A percentile compares a stretch with the other conserved stretches of the same genome.
These are phyloP conservation scores for Aphelinus atriplicis DNA, from an alignment of 1,140 invertebrate species.

Conservation along the genomic window DNA sequence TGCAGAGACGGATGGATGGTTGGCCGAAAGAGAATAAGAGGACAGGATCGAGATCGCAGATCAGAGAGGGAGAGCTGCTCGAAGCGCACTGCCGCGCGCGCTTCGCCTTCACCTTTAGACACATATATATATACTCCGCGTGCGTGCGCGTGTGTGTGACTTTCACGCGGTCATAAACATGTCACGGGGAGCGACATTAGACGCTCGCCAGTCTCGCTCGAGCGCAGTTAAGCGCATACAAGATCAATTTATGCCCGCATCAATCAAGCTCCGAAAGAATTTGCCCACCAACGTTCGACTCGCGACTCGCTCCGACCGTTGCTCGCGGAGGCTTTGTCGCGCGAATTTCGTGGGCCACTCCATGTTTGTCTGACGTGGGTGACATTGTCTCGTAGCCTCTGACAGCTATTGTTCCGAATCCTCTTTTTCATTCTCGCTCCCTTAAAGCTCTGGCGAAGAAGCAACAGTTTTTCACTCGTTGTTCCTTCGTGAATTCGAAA, in stretches of 20 bases:
- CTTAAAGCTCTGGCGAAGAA: too few species aligned
- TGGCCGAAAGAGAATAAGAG: not conserved
- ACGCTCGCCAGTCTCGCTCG: slow-evolving; percentile 18
- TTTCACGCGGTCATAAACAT: slow-evolving; percentile 37
- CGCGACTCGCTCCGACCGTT: too few species aligned
- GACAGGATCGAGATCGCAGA: slow-evolving; percentile 1
- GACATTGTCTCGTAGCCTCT: too few species aligned
- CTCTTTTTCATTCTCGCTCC: too few species aligned
- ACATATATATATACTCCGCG: not conserved
- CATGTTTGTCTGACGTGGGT: too few species aligned
- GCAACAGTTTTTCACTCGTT: too few species aligned
- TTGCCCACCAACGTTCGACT: too few species aligned
- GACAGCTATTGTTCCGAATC: too few species aligned
- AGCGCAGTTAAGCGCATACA: not conserved
- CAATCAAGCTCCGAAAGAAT: slow-evolving; percentile 23
- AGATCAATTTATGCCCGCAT: slow-evolving; percentile 20
- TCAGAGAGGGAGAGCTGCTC: slow-evolving; percentile 20
- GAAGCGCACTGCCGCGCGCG: too few species aligned
- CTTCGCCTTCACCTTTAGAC: slow-evolving; percentile 5
- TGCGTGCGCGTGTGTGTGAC: slow-evolving; percentile 15
- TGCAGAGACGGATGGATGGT: not conserved
- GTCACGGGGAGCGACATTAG: slow-evolving; percentile 30
- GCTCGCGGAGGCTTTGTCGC: too few species aligned
- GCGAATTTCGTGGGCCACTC: too few species aligned
- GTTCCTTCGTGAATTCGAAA: too few species aligned